Evolutionary conservation across 2,888 invertebrate genomes (phyloP).

Genomic region (Blastobasis lacticolella): DNA sequence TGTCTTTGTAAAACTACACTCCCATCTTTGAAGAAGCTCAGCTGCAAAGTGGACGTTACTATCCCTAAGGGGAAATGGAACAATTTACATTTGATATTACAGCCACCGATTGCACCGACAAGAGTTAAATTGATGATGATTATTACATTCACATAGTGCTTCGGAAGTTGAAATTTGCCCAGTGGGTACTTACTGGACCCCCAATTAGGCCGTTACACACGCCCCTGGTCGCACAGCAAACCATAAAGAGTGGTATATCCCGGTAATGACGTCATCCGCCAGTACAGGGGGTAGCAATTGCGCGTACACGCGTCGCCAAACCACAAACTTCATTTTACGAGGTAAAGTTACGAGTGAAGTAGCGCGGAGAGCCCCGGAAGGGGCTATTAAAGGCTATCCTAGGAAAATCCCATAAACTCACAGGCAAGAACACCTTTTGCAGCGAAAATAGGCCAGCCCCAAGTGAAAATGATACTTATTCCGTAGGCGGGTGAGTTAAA

Average conservation of each 20-base stretch:
- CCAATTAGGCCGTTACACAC: too few relatives aligned
- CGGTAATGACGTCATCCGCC: slow-evolving; percentile 1
- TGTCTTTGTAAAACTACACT: too few relatives aligned
- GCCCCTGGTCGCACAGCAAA: background rate
- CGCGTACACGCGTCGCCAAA: slow-evolving; percentile 28
- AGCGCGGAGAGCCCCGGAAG: slow-evolving; percentile 45
- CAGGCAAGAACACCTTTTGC: slow-evolving; percentile 18
- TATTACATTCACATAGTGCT: too few relatives aligned
- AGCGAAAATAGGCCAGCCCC: background rate
- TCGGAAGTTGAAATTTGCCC: too few relatives aligned
- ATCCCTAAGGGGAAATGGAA: too few relatives aligned
- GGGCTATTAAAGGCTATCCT: slow-evolving; percentile 61
- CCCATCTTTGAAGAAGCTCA: too few relatives aligned
- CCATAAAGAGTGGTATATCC: background rate
- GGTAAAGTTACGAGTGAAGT: slow-evolving; percentile 49
- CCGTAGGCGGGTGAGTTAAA: slow-evolving; percentile 20
- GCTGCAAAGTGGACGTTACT: too few relatives aligned
- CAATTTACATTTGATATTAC: too few relatives aligned
- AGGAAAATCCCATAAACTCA: slow-evolving; percentile 47
- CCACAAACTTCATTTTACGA: slow-evolving; percentile 53
- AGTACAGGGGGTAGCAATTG: slow-evolving; percentile 8
- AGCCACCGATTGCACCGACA: too few relatives aligned
- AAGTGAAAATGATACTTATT: slow-evolving; percentile 22
- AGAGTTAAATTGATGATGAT: too few relatives aligned
- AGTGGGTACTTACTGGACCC: too few relatives aligned